A percentile compares a stretch with the other conserved stretches of the same genome.
These are phyloP conservation scores for Galerucella pusilla DNA, from an alignment of 2,888 invertebrate species.

Conservation along the genomic window DNA sequence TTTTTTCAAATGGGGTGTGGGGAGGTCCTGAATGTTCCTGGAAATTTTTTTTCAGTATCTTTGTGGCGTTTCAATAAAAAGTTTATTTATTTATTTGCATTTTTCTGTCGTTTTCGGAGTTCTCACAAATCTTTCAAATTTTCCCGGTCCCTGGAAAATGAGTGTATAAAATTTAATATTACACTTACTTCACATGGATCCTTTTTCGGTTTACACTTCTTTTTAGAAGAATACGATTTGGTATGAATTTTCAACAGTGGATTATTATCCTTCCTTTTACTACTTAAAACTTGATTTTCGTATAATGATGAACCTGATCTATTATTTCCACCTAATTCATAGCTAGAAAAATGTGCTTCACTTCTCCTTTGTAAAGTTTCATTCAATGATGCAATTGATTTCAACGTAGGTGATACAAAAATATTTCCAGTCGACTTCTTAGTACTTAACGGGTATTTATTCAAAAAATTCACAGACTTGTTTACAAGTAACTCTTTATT, in stretches of 20 bases:
- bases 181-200: slow-evolving; percentile 12
- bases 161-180: background rate
- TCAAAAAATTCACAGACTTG: background rate
- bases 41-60: too few species aligned
- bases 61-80: too few species aligned
- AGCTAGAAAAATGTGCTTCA: background rate
- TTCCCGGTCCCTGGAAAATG: too few species aligned
- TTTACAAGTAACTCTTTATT: background rate
- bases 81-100: too few species aligned
- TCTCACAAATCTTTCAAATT: too few species aligned
- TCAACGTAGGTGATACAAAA: background rate
- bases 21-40: too few species aligned
- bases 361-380: background rate
- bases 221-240: background rate
- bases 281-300: background rate
- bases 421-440: background rate
- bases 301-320: background rate
- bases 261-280: background rate
- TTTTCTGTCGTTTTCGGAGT: too few species aligned
- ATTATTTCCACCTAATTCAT: background rate
- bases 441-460: background rate
- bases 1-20: too few species aligned
- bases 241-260: background rate
- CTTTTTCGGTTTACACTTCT: background rate
- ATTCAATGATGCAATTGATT: background rate